Evolutionary conservation across 2,888 invertebrate genomes (phyloP).

Genomic region (Rhamnusium bicolor): DNA sequence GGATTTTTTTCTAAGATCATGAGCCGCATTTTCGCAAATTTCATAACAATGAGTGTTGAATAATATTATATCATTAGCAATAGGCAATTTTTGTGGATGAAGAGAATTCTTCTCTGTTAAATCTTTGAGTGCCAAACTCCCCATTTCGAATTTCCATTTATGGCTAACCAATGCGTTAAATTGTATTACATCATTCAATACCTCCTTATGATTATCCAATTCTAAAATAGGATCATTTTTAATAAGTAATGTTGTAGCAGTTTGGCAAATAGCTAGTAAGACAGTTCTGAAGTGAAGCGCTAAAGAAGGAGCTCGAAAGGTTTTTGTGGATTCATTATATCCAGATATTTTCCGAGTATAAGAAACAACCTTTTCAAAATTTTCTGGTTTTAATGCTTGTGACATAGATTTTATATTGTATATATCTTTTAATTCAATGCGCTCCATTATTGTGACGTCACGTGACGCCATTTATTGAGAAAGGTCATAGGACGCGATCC

Average conservation of each 20-base stretch:
- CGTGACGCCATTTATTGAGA: no score
- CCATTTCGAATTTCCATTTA: slow-evolving; percentile 37
- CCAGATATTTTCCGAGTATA: background rate
- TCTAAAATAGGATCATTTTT: background rate
- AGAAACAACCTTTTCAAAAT: background rate
- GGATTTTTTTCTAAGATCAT: no score
- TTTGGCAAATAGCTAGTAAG: background rate
- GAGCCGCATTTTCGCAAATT: background rate
- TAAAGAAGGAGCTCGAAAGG: slow-evolving; percentile 46
- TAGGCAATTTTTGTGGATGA: slow-evolving; percentile 45
- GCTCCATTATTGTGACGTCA: no score
- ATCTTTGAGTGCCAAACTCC: slow-evolving; percentile 47
- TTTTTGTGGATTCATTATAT: background rate
- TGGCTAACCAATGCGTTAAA: background rate
- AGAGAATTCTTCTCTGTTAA: slow-evolving; percentile 44
- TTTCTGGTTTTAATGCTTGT: slow-evolving; percentile 21
- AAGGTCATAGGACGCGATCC: no score
- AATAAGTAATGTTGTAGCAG: background rate
- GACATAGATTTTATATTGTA: no score
- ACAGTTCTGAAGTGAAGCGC: slow-evolving; percentile 38
- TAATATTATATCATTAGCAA: slow-evolving; percentile 46
- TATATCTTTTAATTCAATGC: no score
- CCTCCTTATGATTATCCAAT: background rate
- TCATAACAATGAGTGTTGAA: slow-evolving; percentile 37
- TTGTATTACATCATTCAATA: background rate